Evolutionary conservation across 2,113 vertebrate genomes (phyloP).

Genomic region (Malurus elegans): DNA sequence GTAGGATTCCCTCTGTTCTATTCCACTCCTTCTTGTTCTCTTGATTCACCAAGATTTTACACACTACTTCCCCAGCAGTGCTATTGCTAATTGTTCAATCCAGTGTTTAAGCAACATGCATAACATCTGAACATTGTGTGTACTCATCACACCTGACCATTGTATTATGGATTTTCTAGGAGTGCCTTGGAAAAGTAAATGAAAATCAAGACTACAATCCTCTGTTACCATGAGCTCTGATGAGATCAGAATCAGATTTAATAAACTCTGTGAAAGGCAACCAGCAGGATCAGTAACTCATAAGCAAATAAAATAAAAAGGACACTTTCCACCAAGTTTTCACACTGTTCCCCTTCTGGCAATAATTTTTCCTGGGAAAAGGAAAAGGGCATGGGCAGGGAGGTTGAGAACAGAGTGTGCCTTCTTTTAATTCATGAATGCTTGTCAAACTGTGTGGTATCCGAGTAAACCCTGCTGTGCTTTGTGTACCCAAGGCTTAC

Average conservation of each 20-base stretch:
- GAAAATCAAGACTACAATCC: background rate
- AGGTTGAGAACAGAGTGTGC: background rate
- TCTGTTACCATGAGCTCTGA: background rate
- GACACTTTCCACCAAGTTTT: background rate
- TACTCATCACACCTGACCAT: background rate
- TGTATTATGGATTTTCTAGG: background rate
- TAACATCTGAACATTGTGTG: too few relatives aligned
- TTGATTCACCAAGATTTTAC: background rate
- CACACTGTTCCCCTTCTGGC: background rate
- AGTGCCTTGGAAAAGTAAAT: background rate
- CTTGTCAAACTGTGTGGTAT: too few relatives aligned
- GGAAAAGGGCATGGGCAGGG: background rate
- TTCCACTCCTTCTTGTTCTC: background rate
- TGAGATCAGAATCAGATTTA: background rate
- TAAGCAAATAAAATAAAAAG: background rate
- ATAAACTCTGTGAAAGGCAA: background rate
- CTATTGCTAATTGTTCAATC: background rate
- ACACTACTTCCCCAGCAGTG: background rate
- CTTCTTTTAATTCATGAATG: background rate
- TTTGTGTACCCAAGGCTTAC: background rate
- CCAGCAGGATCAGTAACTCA: background rate
- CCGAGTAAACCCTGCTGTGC: background rate
- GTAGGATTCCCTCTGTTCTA: background rate
- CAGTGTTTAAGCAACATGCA: background rate
- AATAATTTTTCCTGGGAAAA: background rate